Evolutionary conservation across 2,797 vertebrate species (phyloP).

Genomic region (Balearica regulorum): DNA sequence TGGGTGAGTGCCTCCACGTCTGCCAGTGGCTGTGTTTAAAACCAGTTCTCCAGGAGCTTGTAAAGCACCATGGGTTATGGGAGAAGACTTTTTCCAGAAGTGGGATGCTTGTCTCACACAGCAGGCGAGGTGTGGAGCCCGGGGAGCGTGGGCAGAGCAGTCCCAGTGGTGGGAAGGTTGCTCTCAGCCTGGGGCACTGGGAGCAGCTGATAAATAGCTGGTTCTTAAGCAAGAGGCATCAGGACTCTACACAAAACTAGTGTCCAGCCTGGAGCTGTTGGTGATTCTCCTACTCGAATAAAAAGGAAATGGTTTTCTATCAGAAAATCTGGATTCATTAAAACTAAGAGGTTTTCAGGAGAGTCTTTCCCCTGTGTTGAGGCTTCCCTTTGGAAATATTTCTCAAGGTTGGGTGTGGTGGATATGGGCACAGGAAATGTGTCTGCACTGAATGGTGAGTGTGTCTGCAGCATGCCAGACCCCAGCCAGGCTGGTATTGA

Average conservation of each 20-base stretch:
- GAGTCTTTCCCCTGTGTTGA: not conserved
- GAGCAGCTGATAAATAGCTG: not conserved
- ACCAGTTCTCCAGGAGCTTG: not conserved
- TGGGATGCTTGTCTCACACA: accelerated
- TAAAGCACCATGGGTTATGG: not conserved
- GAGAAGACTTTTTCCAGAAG: not conserved
- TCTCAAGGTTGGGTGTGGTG: not conserved
- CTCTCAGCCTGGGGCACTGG: not conserved
- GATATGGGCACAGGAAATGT: not conserved
- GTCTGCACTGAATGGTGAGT: not conserved
- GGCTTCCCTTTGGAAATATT: not conserved
- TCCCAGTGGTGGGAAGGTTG: not conserved
- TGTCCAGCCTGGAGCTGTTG: not conserved
- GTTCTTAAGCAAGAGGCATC: not conserved
- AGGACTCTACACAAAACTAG: not conserved
- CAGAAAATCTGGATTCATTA: not conserved
- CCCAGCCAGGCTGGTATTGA: not conserved
- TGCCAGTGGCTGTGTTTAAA: not conserved
- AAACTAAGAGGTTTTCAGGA: not conserved
- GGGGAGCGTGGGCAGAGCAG: accelerated
- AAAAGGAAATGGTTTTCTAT: not conserved
- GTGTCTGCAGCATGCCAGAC: accelerated
- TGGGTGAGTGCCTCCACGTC: not conserved
- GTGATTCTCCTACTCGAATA: accelerated
- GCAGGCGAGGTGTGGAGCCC: accelerated